Evolutionary conservation across 2,113 vertebrate genomes (phyloP).

Genomic region (Pluvialis apricaria): DNA sequence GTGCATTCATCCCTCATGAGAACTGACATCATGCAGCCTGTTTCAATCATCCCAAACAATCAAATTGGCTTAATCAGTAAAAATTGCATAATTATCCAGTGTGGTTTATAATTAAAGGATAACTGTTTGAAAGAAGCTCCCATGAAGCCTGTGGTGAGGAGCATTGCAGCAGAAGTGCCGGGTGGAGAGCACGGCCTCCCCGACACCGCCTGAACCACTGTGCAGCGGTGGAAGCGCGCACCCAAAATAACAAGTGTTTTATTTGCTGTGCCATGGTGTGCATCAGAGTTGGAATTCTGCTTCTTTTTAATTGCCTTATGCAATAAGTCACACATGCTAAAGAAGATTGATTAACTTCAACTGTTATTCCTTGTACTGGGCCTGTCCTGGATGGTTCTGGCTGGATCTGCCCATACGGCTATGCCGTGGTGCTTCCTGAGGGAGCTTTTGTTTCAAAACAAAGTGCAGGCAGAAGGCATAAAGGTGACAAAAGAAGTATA

Average conservation of each 20-base stretch:
- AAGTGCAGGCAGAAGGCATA: not conserved
- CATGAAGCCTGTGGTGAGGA: not conserved
- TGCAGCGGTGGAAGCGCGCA: not conserved
- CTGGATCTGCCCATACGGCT: not conserved
- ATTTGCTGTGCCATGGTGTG: not conserved
- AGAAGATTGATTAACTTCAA: not conserved
- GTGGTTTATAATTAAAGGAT: not conserved
- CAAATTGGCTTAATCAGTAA: not conserved
- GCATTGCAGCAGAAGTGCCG: not conserved
- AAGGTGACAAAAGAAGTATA: not conserved
- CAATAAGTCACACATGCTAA: not conserved
- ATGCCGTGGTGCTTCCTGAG: not conserved
- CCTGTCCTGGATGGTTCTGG: not conserved
- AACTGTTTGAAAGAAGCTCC: not conserved
- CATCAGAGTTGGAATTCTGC: not conserved
- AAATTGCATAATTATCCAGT: not conserved
- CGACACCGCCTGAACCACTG: fast-evolving
- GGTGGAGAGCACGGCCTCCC: not conserved
- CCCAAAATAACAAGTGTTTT: not conserved
- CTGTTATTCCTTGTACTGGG: not conserved
- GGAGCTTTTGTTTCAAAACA: not conserved
- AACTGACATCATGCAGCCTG: not conserved
- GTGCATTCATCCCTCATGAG: not conserved
- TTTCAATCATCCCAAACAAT: not conserved
- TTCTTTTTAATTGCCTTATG: not conserved